Evolutionary conservation across 2,888 invertebrate genomes (phyloP).

Genomic region (Pachliopta kotzebuea): DNA sequence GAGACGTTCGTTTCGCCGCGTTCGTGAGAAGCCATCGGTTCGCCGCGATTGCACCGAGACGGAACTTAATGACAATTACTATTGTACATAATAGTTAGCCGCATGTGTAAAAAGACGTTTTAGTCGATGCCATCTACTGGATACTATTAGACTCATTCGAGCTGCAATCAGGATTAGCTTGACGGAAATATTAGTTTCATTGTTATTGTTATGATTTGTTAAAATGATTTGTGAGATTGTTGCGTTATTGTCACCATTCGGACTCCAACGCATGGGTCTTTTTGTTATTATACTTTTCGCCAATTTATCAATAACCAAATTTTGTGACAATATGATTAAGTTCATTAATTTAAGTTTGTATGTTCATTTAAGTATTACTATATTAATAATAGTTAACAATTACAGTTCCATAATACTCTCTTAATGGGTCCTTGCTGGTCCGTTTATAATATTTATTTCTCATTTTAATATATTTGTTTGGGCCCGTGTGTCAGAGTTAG

Average conservation of each 20-base stretch:
- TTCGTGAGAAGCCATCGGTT: constrained; percentile 80
- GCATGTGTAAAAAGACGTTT: constrained; percentile 69
- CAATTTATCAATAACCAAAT: neutral
- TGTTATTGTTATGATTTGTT: constrained; percentile 70
- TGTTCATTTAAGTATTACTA: neutral
- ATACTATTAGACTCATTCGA: constrained; percentile 77
- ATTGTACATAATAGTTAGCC: constrained; percentile 79
- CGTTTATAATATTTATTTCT: constrained; percentile 8
- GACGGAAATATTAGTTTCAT: constrained; percentile 68
- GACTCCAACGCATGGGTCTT: constrained; percentile 55
- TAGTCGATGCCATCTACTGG: constrained; percentile 75
- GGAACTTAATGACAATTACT: constrained; percentile 61
- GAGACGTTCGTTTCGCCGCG: constrained; percentile 70
- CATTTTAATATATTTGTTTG: constrained; percentile 10
- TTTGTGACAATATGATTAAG: constrained; percentile 28
- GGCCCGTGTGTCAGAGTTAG: constrained; percentile 30
- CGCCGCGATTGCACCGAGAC: constrained; percentile 75
- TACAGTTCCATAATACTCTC: constrained; percentile 2
- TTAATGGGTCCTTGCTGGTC: constrained; percentile 13
- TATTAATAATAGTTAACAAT: neutral
- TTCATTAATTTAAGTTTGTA: constrained; percentile 21
- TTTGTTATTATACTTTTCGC: neutral
- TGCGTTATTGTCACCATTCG: constrained; percentile 67
- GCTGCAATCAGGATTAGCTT: constrained; percentile 72
- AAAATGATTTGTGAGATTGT: constrained; percentile 59